These are phyloP conservation scores for Myathropa florea DNA, from an alignment of 2,888 invertebrate species.

Conservation along the genomic window DNA sequence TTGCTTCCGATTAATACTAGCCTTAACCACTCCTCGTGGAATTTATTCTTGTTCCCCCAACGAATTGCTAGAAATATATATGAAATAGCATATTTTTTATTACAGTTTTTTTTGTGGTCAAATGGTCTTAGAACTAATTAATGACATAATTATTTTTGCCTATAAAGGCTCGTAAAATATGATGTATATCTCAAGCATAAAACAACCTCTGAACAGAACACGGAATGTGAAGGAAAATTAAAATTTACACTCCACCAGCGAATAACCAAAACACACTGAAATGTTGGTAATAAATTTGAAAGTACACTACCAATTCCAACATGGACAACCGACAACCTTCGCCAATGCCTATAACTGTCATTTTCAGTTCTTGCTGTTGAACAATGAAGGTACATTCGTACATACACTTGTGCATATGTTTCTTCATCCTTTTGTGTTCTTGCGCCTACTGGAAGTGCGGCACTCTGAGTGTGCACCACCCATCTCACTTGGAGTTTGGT, in stretches of 20 bases:
- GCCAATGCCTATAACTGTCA: conserved; percentile 48
- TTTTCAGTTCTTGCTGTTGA: background rate
- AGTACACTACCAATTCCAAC: conserved; percentile 17
- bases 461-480: background rate
- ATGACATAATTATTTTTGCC: background rate
- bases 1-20: no score
- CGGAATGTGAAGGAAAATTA: conserved; percentile 5
- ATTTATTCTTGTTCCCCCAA: no score
- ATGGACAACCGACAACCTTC: conserved; percentile 5
- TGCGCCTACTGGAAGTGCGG: background rate
- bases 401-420: background rate
- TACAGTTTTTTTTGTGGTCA: no score
- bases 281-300: conserved; percentile 34
- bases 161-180: background rate
- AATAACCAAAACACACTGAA: background rate
- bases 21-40: no score
- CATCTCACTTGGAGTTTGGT: background rate
- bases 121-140: no score
- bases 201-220: background rate
- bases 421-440: conserved; percentile 2
- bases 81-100: no score
- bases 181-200: background rate
- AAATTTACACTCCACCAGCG: background rate
- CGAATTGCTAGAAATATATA: no score
- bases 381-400: background rate